phyloP scores from a whole-genome alignment of 2,113 vertebrate species.

The Oenanthe oenanthe region DNA sequence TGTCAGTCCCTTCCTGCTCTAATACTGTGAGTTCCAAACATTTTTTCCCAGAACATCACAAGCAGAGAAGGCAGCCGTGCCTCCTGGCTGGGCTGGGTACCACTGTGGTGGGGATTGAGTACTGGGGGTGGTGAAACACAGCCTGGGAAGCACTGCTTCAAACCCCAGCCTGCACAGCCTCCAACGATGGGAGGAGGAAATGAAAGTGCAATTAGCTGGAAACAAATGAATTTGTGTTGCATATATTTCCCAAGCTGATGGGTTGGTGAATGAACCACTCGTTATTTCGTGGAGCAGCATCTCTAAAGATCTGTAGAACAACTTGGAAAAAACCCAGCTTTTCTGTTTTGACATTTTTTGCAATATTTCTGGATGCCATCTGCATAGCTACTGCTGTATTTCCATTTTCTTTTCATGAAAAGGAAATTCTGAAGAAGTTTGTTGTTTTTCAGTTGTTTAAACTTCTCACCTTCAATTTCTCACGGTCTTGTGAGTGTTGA shows the following conservation, averaged over 20 bases:
- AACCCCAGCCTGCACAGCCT: background rate
- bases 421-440: background rate
- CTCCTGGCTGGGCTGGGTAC: background rate
- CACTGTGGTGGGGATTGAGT: background rate
- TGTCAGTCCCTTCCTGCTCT: background rate
- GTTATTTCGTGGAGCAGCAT: constrained; percentile 13
- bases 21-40: background rate
- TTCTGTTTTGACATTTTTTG: constrained; percentile 12
- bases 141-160: background rate
- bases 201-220: constrained; percentile 60
- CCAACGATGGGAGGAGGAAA: constrained; percentile 21
- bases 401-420: background rate
- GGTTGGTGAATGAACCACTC: constrained; percentile 30
- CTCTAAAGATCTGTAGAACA: constrained; percentile 61
- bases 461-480: background rate
- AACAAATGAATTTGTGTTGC: constrained; percentile 54
- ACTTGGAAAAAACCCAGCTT: background rate
- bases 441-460: background rate
- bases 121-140: accelerated
- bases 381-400: background rate
- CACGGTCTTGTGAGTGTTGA: accelerated
- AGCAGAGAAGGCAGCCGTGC: background rate
- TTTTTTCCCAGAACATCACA: background rate
- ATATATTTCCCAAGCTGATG: constrained; percentile 61
- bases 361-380: background rate